Conservation (phyloP, 1,140 invertebrate species). For the Leptoteleia sp. region DNA sequence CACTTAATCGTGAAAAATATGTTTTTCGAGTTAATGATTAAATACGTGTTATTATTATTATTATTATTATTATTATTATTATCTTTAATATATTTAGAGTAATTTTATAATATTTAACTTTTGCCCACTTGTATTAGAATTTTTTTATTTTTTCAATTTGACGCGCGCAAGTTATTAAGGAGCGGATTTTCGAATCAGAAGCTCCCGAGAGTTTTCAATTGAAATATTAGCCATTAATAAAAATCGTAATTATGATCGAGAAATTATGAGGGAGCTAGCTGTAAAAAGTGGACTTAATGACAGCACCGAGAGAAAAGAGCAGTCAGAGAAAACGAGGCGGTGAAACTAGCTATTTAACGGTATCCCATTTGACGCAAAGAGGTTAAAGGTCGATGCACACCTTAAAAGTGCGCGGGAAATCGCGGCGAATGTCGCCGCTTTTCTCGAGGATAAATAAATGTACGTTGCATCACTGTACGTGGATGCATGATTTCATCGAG, state of each 20-base stretch:
- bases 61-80: too few species aligned
- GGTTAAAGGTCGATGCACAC: conserved; percentile 55
- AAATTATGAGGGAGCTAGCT: conserved; percentile 30
- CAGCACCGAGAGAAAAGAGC: conserved; percentile 45
- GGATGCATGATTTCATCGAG: conserved; percentile 37
- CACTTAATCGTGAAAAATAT: too few species aligned
- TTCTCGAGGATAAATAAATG: conserved; percentile 45
- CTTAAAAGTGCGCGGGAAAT: conserved; percentile 51
- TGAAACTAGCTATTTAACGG: conserved; percentile 64
- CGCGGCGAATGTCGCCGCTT: conserved; percentile 44
- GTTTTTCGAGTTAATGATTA: too few species aligned
- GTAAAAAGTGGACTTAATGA: conserved; percentile 53
- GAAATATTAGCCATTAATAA: conserved; percentile 27
- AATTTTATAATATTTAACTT: too few species aligned
- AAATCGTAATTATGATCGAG: conserved; percentile 39
- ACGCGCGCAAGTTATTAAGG: too few species aligned
- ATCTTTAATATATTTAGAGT: too few species aligned
- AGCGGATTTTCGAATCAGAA: conserved; percentile 10
- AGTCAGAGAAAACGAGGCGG: conserved; percentile 59
- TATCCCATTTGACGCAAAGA: conserved; percentile 48
- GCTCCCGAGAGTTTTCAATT: conserved; percentile 8
- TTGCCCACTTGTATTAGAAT: too few species aligned
- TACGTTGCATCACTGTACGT: conserved; percentile 43
- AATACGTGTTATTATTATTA: too few species aligned
- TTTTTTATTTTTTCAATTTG: too few species aligned